Percentiles rank a stretch among this genome's conserved stretches.
Conservation (phyloP, 2,888 invertebrate genomes). For the Campaea margaritaria region DNA sequence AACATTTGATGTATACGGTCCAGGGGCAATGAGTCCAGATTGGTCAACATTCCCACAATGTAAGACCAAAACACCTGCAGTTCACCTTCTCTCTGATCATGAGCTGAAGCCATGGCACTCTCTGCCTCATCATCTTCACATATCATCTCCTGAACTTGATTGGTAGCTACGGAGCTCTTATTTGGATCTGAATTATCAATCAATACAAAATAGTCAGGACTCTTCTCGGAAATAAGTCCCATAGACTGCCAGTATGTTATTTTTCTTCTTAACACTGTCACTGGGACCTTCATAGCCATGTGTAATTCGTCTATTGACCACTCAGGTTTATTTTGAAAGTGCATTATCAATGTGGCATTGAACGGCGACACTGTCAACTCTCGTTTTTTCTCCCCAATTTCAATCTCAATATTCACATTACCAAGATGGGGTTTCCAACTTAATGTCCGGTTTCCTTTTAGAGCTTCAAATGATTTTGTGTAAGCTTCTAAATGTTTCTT, state of each 20-base stretch:
- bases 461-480: slow-evolving; percentile 95
- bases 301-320: slow-evolving; percentile 96
- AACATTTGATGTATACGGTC: slow-evolving; percentile 98
- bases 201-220: slow-evolving; percentile 89
- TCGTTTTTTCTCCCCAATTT: slow-evolving; percentile 91
- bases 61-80: slow-evolving; percentile 98
- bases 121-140: slow-evolving; percentile 96
- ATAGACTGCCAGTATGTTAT: slow-evolving; percentile 98
- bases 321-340: slow-evolving; percentile 94
- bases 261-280: slow-evolving; percentile 93
- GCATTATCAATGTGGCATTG: slow-evolving; percentile 96
- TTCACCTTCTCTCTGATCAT: slow-evolving; percentile 97
- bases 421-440: slow-evolving; percentile 98
- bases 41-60: slow-evolving; percentile 98
- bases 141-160: slow-evolving; percentile 86
- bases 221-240: slow-evolving; percentile 92
- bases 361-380: slow-evolving; percentile 95
- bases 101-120: slow-evolving; percentile 97
- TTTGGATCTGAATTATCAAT: slow-evolving; percentile 87
- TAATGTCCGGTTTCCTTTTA: slow-evolving; percentile 96
- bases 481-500: slow-evolving; percentile 93
- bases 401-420: slow-evolving; percentile 95
- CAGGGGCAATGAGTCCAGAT: slow-evolving; percentile 95
- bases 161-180: slow-evolving; percentile 83
- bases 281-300: slow-evolving; percentile 93